Evolutionary conservation across 2,113 vertebrate species (phyloP).

Genomic region (Bubo blakistoni): DNA sequence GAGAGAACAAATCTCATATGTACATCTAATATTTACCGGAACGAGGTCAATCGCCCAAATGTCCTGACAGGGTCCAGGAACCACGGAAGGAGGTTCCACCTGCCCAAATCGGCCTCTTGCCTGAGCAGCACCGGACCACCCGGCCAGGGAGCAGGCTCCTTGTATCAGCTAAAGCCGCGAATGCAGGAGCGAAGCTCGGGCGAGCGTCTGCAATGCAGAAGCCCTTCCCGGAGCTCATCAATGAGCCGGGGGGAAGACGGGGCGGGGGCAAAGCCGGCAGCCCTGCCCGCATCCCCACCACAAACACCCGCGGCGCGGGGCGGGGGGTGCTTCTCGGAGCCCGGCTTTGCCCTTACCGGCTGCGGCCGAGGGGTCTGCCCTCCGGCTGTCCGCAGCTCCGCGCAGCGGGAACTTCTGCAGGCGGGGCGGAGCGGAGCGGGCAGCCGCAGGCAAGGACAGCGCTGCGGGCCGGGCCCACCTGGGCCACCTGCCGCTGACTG

Average conservation of each 20-base stretch:
- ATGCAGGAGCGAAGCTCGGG: background rate
- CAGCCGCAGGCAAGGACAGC: background rate
- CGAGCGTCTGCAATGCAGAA: conserved; percentile 65
- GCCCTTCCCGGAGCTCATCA: conserved; percentile 5
- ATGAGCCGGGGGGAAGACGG: background rate
- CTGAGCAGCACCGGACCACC: background rate
- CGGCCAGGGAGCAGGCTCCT: background rate
- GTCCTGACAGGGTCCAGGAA: background rate
- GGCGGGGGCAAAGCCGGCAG: background rate
- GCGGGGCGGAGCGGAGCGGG: background rate
- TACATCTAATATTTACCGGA: background rate
- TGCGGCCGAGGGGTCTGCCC: background rate
- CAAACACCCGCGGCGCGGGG: background rate
- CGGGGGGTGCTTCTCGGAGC: background rate
- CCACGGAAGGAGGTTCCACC: background rate
- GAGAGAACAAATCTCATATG: background rate
- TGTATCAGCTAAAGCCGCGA: background rate
- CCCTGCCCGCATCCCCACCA: background rate
- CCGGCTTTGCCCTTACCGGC: background rate
- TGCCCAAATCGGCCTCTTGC: background rate
- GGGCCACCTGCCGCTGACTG: background rate
- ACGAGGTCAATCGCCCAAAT: background rate
- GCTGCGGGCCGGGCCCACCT: background rate
- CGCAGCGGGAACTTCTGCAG: background rate
- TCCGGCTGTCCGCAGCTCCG: background rate